Evolutionary conservation across 2,888 invertebrate genomes (phyloP), one percentile per base, ranked within the genome.

Genomic region (Agrochola litura): DNA sequence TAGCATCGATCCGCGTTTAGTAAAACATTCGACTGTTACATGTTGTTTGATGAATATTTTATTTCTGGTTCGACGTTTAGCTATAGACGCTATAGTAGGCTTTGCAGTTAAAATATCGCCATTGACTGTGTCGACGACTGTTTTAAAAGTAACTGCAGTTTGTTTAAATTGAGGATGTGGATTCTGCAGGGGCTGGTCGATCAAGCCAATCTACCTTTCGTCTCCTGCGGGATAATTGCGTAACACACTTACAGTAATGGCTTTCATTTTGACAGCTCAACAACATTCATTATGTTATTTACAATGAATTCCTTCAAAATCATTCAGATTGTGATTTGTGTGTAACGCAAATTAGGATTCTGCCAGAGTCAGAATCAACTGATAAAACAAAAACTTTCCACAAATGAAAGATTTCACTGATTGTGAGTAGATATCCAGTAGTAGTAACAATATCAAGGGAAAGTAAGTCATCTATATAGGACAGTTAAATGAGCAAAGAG

Each of bases 41-140:
- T 67, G 63, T 58, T 82, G 71, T 78, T 60, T 56, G 58, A 54
- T 84, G 65, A 83, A 83, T 86, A 83, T 78, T 84, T 86, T 71
- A 78, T 86, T 72, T 9, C 54, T 66, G 25, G 30, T 61, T 37
- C 12, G 14, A 46, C 49, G 25, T 78, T 74, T 66, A 61, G 68
- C 43, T 73, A 54, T 25, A 37, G 43, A 63, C 58, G 68, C 43
- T 73, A 54, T 25, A 37, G 43, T 60, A 60, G 46, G 54, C 41
- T 83, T 65, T 65, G 49, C 63, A n/a, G 10, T 6, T 56, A n/a
- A 49, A 63, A 63, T 19, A 41, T 63, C n/a, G 30, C 10, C 14
- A 37, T 14, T 22, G 3, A 19, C 61, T 25, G 6, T 49, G 10
- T 22, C 25, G 52, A 22, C 22, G 22, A 52, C 22, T 46, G 22